A percentile compares a stretch with the other conserved stretches of the same genome.
These are phyloP conservation scores for Euzetes globulus DNA, from an alignment of 2,888 invertebrate species.

Conservation along the genomic window DNA sequence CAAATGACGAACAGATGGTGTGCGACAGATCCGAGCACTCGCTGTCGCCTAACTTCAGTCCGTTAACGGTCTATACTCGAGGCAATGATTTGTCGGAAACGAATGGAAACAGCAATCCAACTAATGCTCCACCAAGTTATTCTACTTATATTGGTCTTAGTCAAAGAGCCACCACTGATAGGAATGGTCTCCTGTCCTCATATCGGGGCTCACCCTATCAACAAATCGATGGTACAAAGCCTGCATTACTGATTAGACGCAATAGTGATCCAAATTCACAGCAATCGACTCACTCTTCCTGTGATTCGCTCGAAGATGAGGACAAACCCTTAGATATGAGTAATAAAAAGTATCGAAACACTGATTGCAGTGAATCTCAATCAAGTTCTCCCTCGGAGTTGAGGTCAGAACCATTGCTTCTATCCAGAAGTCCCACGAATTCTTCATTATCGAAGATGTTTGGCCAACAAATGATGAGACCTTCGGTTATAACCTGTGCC, in stretches of 20 bases:
- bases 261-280: conserved; percentile 33
- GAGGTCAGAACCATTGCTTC: conserved; percentile 36
- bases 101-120: background rate
- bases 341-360: conserved; percentile 38
- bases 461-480: conserved; percentile 46
- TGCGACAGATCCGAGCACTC: background rate
- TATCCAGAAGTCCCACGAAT: background rate
- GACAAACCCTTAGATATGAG: conserved; percentile 44
- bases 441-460: background rate
- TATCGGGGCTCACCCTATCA: conserved; percentile 36
- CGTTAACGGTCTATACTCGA: background rate
- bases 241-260: conserved; percentile 9
- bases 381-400: conserved; percentile 35
- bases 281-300: background rate
- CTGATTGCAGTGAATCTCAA: conserved; percentile 47
- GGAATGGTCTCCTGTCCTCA: background rate
- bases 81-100: background rate
- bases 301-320: conserved; percentile 32
- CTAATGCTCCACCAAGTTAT: background rate
- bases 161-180: conserved; percentile 13
- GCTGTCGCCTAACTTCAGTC: background rate
- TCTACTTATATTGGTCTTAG: conserved; percentile 12
- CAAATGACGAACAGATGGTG: background rate
- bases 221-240: background rate
- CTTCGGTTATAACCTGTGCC: conserved; percentile 60